A percentile compares a stretch with the other conserved stretches of the same genome.
Conservation (phyloP, 2,888 invertebrate genomes). For the Sinelater perroti region DNA sequence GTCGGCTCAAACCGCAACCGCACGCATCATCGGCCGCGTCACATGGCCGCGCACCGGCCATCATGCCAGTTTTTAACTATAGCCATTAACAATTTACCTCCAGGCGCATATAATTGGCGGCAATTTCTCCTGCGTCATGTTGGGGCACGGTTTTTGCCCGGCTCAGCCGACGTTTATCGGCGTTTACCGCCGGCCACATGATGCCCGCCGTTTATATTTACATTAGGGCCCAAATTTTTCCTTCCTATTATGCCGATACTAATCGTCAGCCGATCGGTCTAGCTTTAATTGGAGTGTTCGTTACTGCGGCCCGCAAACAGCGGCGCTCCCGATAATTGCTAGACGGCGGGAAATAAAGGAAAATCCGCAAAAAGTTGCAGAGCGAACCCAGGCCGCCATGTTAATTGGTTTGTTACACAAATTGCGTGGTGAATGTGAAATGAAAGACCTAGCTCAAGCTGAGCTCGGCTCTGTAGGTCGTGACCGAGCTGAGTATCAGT, state of each 20-base stretch:
- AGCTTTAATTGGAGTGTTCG: conserved; percentile 22
- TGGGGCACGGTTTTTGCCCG: conserved; percentile 31
- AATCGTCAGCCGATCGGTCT: conserved; percentile 7
- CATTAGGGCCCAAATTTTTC: conserved; percentile 21
- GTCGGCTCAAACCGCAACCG: conserved; percentile 33
- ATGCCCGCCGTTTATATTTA: conserved; percentile 27
- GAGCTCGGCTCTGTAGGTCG: too few species aligned
- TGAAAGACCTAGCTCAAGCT: too few species aligned
- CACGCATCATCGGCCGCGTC: conserved; percentile 36
- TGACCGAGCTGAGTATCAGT: too few species aligned
- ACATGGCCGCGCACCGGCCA: conserved; percentile 32
- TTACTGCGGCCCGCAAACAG: neutral
- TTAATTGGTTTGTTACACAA: too few species aligned
- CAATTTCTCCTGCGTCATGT: conserved; percentile 31
- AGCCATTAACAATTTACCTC: conserved; percentile 37
- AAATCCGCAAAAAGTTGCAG: too few species aligned
- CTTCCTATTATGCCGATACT: neutral
- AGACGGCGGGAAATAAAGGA: too few species aligned
- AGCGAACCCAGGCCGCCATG: too few species aligned
- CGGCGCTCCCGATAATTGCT: neutral
- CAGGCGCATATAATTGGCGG: conserved; percentile 36
- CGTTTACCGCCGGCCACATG: conserved; percentile 39
- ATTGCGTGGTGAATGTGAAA: too few species aligned
- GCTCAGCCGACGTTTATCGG: conserved; percentile 36
- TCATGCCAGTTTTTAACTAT: conserved; percentile 35